Base-by-base conservation (phyloP, 2,113 vertebrate species). In the Larimichthys polyactis region DNA sequence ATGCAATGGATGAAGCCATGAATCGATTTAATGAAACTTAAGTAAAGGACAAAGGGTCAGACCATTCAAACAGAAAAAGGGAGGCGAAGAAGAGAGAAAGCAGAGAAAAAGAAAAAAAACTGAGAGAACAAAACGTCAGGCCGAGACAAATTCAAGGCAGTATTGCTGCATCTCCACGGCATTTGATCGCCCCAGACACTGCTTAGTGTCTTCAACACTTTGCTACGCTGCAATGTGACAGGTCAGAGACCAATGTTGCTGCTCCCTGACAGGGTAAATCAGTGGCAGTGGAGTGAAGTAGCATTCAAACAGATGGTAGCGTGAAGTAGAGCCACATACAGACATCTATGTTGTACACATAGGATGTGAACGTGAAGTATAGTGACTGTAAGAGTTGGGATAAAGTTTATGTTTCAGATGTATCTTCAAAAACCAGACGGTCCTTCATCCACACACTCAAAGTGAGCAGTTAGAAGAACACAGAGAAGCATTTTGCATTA, bases 181-280 rank as follows among this genome's bases (percentile, higher is more conserved):
- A 74, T 51, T 44, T 64, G 46, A 85, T 85, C 54, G 65, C 78
- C 80, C 73, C 49, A 58, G 73, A 57, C 29, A 51, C 73, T 78
- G 67, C 66, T 10, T 72, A 69, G 82, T 86, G 81, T 82, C 85
- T 87, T 77, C 65, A 51, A 16, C 57, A 55, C 80, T 55, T 76
- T 60, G 49, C 27, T 62, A 71, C 22, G 66, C 75, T 51, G 62
- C 60, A 22, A 75, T 77, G 81, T 87, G 84, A 90, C 78, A 78
- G 83, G 75, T 79, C 78, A 51, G 78, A 88, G 83, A 81, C 82
- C 77, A 20, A 8, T 67, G 79, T 70, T 79, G 57, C 70, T 83
- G 62, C 59, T 83, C 24, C 40, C 76, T 89, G 89, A 88, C 86
- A 79, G 83, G 54, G 11, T 58, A 69, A 78, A 84, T 85, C 69